These are phyloP conservation scores for Seira musarum DNA, from an alignment of 2,888 invertebrate species.

Conservation along the genomic window DNA sequence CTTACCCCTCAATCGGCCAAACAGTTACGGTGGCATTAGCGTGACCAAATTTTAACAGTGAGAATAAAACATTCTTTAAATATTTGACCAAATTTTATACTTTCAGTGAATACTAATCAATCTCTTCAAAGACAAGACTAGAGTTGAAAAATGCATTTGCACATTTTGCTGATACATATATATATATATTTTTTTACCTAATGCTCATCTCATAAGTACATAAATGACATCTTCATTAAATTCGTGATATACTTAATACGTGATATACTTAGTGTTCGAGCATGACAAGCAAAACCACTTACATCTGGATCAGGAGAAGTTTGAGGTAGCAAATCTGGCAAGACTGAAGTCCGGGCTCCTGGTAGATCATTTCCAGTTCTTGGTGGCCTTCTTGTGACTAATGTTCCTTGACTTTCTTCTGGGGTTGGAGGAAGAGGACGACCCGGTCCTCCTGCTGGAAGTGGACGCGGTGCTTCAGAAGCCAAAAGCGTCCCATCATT, in stretches of 20 bases:
- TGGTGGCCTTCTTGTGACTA: constrained; percentile 66
- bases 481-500: constrained; percentile 96
- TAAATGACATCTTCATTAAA: too few relatives aligned
- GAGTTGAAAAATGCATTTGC: too few relatives aligned
- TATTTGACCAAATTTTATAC: too few relatives aligned
- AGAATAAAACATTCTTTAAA: too few relatives aligned
- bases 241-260: too few relatives aligned
- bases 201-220: too few relatives aligned
- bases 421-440: constrained; percentile 95
- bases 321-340: constrained; percentile 96
- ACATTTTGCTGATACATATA: not conserved
- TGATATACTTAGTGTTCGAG: not conserved
- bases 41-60: constrained; percentile 12
- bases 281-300: constrained; percentile 47
- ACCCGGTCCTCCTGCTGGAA: constrained; percentile 84
- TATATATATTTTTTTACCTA: too few relatives aligned
- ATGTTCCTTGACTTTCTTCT: constrained; percentile 77
- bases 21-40: constrained; percentile 29
- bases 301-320: constrained; percentile 69
- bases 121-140: too few relatives aligned
- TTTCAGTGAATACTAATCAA: too few relatives aligned
- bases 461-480: constrained; percentile 96
- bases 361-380: constrained; percentile 51
- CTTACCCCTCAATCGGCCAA: constrained; percentile 53
- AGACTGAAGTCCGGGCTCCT: constrained; percentile 88